Evolutionary conservation across 2,113 vertebrate genomes (phyloP), one percentile per base, ranked within the genome.

Genomic region (Leptodactylus fuscus): DNA sequence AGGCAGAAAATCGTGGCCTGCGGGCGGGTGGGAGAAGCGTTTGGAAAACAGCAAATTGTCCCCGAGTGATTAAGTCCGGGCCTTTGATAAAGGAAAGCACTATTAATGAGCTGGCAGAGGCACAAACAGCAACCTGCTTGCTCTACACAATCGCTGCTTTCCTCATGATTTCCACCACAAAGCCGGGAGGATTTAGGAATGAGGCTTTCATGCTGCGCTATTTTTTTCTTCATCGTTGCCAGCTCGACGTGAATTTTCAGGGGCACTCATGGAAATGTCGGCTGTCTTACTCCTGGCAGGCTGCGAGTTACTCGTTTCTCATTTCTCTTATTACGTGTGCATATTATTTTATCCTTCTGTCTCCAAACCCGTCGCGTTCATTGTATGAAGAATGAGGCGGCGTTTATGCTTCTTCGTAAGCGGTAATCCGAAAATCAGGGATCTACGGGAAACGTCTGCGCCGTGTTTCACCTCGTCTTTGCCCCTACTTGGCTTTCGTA

Each of bases 61-160:
- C 62, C 2, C 3, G 65, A 79, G n/a, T 4, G 73, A 83, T 89
- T 87, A 86, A 62, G 55, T 82, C 69, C 0, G 0, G n/a, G 70
- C 67, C 85, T 88, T 87, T 86, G 83, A 87, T 87, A 87, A 18
- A 49, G 9, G 81, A 88, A 88, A 78, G 29, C 49, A 0, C 0
- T 67, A 87, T 87, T 87, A 89, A 88, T 86, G 87, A 87, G 81
- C 48, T 87, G 71, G 70, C 82, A 3, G 3, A 53, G 34, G 44
- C 44, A 53, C 13, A 24, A 2, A 36, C 76, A 69, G 44, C n/a
- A 16, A 22, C 46, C 8, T 53, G 15, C 73, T 0, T 0, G 10
- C 46, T 69, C 81, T 9, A 1, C 27, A 29, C 49, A 74, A 78
- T 78, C 82, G 34, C 22, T 46, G 24, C 20, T 60, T 81, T 75